Evolutionary conservation across 2,888 invertebrate species (phyloP).

Genomic region (Ochropleura leucogaster): DNA sequence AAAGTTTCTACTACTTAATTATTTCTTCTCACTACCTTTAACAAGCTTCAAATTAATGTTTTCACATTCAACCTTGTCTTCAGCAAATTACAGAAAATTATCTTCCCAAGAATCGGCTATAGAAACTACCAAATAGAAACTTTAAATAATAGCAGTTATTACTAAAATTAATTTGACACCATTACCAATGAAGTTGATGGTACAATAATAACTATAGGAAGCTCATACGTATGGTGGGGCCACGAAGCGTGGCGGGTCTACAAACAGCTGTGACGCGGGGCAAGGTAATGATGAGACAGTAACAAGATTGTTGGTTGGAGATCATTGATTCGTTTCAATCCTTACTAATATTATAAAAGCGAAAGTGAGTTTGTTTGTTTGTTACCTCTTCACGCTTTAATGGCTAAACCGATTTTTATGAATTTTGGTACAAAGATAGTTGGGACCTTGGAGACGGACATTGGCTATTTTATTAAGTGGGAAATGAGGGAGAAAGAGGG

Average conservation of each 20-base stretch:
- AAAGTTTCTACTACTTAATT: not conserved
- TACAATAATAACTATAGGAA: slow-evolving; percentile 24
- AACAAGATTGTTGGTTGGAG: not conserved
- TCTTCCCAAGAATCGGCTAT: slow-evolving; percentile 14
- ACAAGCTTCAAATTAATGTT: slow-evolving; percentile 15
- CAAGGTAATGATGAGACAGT: slow-evolving; percentile 4
- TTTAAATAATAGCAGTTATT: slow-evolving; percentile 40
- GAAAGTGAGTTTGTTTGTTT: no score
- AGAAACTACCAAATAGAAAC: slow-evolving; percentile 40
- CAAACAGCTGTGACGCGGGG: not conserved
- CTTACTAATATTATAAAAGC: no score
- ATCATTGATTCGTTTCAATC: slow-evolving; percentile 20
- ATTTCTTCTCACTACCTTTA: not conserved
- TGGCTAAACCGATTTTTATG: no score
- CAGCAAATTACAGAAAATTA: slow-evolving; percentile 28
- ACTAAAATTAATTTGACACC: slow-evolving; percentile 53
- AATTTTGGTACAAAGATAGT: no score
- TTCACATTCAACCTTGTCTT: slow-evolving; percentile 19
- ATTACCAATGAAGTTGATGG: slow-evolving; percentile 11
- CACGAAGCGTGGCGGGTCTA: not conserved
- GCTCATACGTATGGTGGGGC: slow-evolving; percentile 1
- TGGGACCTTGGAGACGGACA: no score
- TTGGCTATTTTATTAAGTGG: no score
- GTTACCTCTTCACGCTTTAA: no score
- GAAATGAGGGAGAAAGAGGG: no score